Evolutionary conservation across 2,888 invertebrate genomes (phyloP).

Genomic region (Elmis aenea): DNA sequence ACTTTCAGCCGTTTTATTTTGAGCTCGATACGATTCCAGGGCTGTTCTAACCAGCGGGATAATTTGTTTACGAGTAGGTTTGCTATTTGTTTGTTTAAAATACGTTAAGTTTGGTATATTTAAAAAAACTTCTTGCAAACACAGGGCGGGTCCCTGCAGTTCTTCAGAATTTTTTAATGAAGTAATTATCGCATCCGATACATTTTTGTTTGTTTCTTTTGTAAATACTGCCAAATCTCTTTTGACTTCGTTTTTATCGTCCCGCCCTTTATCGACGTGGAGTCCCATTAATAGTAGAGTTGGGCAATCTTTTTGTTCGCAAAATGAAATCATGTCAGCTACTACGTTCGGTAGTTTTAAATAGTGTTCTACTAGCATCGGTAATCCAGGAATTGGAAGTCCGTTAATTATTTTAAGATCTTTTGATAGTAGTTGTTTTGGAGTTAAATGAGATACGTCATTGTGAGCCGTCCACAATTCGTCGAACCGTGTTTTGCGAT

Average conservation of each 20-base stretch:
- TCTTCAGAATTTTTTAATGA: slow-evolving; percentile 33
- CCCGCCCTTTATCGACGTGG: slow-evolving; percentile 48
- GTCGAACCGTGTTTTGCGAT: slow-evolving; percentile 48
- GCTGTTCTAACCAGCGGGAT: slow-evolving; percentile 57
- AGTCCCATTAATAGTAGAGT: slow-evolving; percentile 60
- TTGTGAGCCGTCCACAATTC: slow-evolving; percentile 59
- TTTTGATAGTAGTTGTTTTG: slow-evolving; percentile 65
- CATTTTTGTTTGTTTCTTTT: slow-evolving; percentile 32
- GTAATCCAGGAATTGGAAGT: slow-evolving; percentile 52
- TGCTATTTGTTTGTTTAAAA: slow-evolving; percentile 55
- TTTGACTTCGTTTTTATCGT: slow-evolving; percentile 44
- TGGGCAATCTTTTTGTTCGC: slow-evolving; percentile 43
- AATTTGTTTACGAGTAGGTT: slow-evolving; percentile 64
- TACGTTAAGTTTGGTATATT: slow-evolving; percentile 48
- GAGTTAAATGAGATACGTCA: slow-evolving; percentile 60
- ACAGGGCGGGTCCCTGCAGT: slow-evolving; percentile 39
- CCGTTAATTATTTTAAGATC: slow-evolving; percentile 67
- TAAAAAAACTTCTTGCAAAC: slow-evolving; percentile 40
- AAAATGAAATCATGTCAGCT: slow-evolving; percentile 51
- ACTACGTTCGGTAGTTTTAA: slow-evolving; percentile 48
- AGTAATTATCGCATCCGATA: slow-evolving; percentile 40
- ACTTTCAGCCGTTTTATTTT: too few species aligned
- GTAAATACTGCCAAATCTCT: slow-evolving; percentile 58
- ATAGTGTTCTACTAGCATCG: slow-evolving; percentile 60
- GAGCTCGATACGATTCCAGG: too few species aligned